Evolutionary conservation across 2,797 vertebrate genomes (phyloP), one percentile per base, ranked within the genome.

Genomic region (Malacoctenus gilli): DNA sequence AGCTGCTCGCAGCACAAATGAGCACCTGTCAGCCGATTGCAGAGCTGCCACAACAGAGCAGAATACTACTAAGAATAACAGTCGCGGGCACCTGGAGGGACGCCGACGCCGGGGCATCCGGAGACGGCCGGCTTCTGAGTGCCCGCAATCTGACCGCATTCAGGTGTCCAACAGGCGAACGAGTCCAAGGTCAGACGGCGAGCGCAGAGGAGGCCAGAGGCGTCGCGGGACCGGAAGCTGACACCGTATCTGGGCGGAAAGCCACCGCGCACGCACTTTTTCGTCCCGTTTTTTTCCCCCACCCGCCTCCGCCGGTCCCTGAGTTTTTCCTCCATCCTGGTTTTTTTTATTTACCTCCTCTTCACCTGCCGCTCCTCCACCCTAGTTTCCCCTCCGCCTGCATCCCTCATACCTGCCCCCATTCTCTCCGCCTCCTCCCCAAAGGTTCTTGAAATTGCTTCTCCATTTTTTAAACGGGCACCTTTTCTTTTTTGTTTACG

Each of bases 371-470:
- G 2, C 56, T 58, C 44, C 53, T 53, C 48, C 37, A 58, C 46
- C 62, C 66, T 38, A 48, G 42, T 62, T 82, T 59, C 62, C 30
- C 41, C 50, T 28, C 34, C 38, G 34, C 35, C 21, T 71, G 54
- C 32, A 77, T 85, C 65, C 73, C 68, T 84, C 67, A 77, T 71
- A 76, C 52, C 50, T 76, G 82, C 79, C 81, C 80, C 59, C 70
- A 76, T 82, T 87, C 81, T 68, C 77, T 68, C 65, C 8, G 21
- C 25, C 59, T 69, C 41, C 44, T 82, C 74, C 84, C 85, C 70
- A 73, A 79, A 88, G 84, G 72, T 85, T 82, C 55, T 75, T 77
- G 58, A 87, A 88, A 89, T 84, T 83, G 79, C 82, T 84, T 81
- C 80, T 85, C 85, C 68, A 77, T 85, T 83, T 79, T 75, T n/a